Evolutionary conservation across 2,888 invertebrate genomes (phyloP), one percentile per base, ranked within the genome.

Genomic region (Lasiommata megera): DNA sequence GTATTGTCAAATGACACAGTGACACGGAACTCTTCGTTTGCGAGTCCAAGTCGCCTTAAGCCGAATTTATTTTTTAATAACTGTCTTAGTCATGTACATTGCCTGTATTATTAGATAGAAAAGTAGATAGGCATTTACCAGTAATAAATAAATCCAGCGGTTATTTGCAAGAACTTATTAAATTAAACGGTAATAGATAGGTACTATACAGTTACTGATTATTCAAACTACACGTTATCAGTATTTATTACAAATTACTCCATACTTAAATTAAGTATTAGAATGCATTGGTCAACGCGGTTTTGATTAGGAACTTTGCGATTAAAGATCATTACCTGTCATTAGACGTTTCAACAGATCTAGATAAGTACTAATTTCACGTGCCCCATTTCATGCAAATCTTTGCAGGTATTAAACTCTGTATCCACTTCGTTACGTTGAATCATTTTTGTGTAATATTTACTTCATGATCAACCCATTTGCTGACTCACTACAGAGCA

Each of bases 291-390:
- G 28, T 23, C 38, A 54, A 53, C 38, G 51, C 40, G 40, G 41
- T 47, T 41, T 47, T 55, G 41, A 61, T 54, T 52, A 58, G 47
- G 34, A 34, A 55, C 46, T 51, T 41, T 29, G 40, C 41, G 31
- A 58, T 58, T 61, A 61, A 51, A 31, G 41, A 37, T 55, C 48
- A 53, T 56, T 53, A 12, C 52, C 55, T 56, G 36, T 53, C 44
- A 40, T 50, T 56, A 47, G 53, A 38, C 11, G 52, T 53, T 50
- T 55, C 37, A 40, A 58, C 56, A 61, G 54, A 47, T 8, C 38
- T n/a, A 38, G 29, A 46, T 46, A 11, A 17, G 16, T 40, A 40
- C 17, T 6, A 12, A 40, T 40, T 40, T 40, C 23, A 43, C 29
- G 29, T 44, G 8, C 1, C 29, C 14, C 14, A 14, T 44, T 44